Percentiles rank a stretch among this genome's conserved stretches.
Conservation (phyloP, 2,797 vertebrate genomes). For the Chromobotia macracanthus region DNA sequence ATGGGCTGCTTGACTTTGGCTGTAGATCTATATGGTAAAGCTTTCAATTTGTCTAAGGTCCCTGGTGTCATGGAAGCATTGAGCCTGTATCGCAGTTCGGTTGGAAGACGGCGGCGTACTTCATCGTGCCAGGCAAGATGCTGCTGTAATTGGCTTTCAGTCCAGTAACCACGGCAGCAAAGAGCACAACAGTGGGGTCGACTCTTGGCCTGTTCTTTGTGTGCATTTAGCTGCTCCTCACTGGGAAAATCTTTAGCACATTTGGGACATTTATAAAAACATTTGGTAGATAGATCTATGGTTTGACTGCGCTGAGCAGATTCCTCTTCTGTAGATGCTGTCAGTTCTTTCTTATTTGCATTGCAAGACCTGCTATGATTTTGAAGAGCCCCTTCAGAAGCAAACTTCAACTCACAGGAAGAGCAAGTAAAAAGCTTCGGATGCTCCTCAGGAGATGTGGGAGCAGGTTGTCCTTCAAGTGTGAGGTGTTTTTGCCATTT, state of each 20-base stretch:
- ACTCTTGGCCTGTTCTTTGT: constrained; percentile 71
- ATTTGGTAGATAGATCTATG: constrained; percentile 67
- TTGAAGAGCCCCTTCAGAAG: constrained; percentile 55
- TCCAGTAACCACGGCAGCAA: constrained; percentile 81
- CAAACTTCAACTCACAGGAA: constrained; percentile 61
- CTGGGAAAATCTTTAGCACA: constrained; percentile 82
- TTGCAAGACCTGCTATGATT: constrained; percentile 62
- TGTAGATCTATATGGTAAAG: constrained; percentile 38
- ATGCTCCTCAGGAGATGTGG: neutral
- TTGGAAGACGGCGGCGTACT: constrained; percentile 77
- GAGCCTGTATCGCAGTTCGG: constrained; percentile 77
- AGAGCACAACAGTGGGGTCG: constrained; percentile 76
- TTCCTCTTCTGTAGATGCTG: constrained; percentile 48
- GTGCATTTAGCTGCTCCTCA: constrained; percentile 69
- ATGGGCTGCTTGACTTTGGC: constrained; percentile 19
- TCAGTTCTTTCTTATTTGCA: constrained; percentile 29
- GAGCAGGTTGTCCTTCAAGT: constrained; percentile 29
- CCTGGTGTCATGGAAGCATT: constrained; percentile 64
- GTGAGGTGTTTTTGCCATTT: constrained; percentile 77
- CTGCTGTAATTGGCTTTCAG: constrained; percentile 78
- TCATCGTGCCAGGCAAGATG: constrained; percentile 82
- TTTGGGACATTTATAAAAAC: constrained; percentile 78
- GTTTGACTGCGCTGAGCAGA: constrained; percentile 36
- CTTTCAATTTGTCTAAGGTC: constrained; percentile 49
- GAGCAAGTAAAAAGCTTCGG: constrained; percentile 54